Evolutionary conservation across 2,888 invertebrate genomes (phyloP).

Genomic region (Xestoiulus laeticollis): DNA sequence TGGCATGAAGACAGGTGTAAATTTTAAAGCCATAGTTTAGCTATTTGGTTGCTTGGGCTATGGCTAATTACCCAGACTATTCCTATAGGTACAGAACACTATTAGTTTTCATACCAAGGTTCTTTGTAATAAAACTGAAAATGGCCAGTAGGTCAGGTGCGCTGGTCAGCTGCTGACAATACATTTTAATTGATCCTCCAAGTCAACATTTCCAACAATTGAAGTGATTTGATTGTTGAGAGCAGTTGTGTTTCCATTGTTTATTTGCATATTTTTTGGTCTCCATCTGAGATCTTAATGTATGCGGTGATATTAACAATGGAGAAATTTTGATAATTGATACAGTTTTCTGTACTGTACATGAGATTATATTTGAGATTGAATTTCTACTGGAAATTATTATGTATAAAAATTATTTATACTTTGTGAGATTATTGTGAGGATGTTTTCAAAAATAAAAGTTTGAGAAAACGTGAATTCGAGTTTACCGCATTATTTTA

Average conservation of each 20-base stretch:
- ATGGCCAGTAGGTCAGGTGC: conserved; percentile 10
- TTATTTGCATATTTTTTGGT: neutral
- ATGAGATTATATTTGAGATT: neutral
- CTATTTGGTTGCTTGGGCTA: neutral
- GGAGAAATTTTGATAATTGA: neutral
- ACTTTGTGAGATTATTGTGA: too few species aligned
- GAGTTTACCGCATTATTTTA: neutral
- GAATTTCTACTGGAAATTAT: neutral
- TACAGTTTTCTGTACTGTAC: conserved; percentile 1
- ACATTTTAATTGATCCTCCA: neutral
- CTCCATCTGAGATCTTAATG: neutral
- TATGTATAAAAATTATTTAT: neutral
- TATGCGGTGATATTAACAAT: neutral
- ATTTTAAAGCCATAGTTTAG: too few species aligned
- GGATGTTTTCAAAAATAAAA: neutral
- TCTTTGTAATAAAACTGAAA: neutral
- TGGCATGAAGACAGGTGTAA: too few species aligned
- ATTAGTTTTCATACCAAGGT: conserved; percentile 42
- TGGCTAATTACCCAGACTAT: neutral
- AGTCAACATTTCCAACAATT: neutral
- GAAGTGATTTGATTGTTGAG: neutral
- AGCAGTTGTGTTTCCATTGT: neutral
- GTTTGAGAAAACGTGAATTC: neutral
- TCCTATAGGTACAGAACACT: neutral
- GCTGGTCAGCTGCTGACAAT: conserved; percentile 13